Evolutionary conservation across 2,888 invertebrate species (phyloP).

Genomic region (Zygogramma bicolorata): DNA sequence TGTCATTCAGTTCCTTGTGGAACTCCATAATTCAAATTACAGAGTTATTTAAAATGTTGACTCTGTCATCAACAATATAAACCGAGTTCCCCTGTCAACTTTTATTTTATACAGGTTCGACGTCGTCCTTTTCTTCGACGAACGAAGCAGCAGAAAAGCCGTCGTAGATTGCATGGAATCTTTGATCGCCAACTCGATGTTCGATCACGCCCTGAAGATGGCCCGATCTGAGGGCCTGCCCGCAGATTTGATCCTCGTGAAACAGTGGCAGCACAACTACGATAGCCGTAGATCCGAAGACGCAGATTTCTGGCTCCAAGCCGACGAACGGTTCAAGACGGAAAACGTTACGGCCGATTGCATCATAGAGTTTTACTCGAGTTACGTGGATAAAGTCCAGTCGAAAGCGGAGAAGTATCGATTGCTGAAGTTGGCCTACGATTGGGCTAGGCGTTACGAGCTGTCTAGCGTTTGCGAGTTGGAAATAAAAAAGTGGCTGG

Average conservation of each 20-base stretch:
- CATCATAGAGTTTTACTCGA: slow-evolving; percentile 75
- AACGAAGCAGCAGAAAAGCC: slow-evolving; percentile 65
- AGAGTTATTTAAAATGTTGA: too few species aligned
- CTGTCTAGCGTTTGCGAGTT: slow-evolving; percentile 55
- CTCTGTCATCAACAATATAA: too few species aligned
- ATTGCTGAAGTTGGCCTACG: slow-evolving; percentile 59
- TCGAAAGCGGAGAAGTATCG: slow-evolving; percentile 69
- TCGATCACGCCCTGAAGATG: slow-evolving; percentile 72
- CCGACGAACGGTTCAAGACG: slow-evolving; percentile 73
- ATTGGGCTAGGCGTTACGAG: slow-evolving; percentile 60
- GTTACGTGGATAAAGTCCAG: slow-evolving; percentile 69
- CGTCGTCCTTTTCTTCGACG: slow-evolving; percentile 62
- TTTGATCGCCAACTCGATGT: slow-evolving; percentile 69
- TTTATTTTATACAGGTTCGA: too few species aligned
- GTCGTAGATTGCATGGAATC: slow-evolving; percentile 70
- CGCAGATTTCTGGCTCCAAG: slow-evolving; percentile 71
- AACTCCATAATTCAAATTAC: too few species aligned
- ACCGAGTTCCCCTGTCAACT: too few species aligned
- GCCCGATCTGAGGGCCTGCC: slow-evolving; percentile 69
- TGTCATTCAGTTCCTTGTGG: too few species aligned
- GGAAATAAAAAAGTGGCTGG: slow-evolving; percentile 61
- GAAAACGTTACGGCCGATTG: slow-evolving; percentile 73
- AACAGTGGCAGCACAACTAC: slow-evolving; percentile 71
- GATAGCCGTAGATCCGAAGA: slow-evolving; percentile 67
- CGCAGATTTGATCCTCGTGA: slow-evolving; percentile 69